Conservation (phyloP, 1,140 invertebrate genomes). For the Brachionus paranguensis region DNA sequence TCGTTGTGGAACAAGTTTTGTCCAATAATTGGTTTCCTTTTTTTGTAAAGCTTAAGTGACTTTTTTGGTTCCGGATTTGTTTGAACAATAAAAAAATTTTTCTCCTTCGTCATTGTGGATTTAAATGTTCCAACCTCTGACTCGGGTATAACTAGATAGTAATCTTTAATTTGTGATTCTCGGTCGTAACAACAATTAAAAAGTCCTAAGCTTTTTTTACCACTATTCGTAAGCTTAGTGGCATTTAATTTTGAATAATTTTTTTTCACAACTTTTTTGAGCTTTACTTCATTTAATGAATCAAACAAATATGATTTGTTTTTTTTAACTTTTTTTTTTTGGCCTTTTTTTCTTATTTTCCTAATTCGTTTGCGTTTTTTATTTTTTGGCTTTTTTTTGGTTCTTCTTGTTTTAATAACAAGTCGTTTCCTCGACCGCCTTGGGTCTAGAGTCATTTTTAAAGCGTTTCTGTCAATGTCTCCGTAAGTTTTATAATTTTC, state of each 20-base stretch:
- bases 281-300: background rate
- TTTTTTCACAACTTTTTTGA: background rate
- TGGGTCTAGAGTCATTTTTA: background rate
- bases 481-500: conserved; percentile 23
- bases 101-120: background rate
- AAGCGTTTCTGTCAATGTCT: background rate
- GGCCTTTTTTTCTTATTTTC: background rate
- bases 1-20: conserved; percentile 13
- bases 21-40: background rate
- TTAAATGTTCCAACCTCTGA: background rate
- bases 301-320: background rate
- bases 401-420: background rate
- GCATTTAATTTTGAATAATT: background rate
- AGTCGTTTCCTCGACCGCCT: background rate
- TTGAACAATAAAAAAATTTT: background rate
- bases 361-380: background rate
- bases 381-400: background rate
- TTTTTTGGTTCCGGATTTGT: background rate
- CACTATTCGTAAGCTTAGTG: background rate
- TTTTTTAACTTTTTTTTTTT: background rate
- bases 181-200: conserved; percentile 3
- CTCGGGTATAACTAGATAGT: background rate
- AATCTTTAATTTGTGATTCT: background rate
- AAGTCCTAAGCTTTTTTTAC: background rate
- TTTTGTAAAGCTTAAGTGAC: background rate